phyloP scores from a whole-genome alignment of 2,797 vertebrate genomes.

The Epinephelus awoara region DNA sequence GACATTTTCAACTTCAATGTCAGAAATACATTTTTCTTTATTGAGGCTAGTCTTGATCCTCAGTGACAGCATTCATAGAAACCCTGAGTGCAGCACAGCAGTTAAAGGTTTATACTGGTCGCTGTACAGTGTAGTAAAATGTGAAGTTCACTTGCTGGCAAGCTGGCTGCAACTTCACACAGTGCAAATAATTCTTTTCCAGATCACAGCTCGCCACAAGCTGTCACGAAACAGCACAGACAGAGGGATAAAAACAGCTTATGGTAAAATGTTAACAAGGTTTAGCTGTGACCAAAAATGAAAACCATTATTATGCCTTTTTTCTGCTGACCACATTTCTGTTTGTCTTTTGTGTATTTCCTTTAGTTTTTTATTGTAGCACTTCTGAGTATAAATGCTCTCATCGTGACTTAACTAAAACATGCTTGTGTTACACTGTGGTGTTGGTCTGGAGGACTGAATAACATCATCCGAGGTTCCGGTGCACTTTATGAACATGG shows the following conservation, averaged over 20 bases:
- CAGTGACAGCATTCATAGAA: neutral
- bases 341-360: neutral
- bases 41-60: neutral
- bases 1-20: conserved; percentile 15
- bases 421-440: conserved; percentile 2
- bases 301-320: neutral
- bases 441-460: conserved; percentile 26
- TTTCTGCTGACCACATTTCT: neutral
- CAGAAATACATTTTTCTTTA: conserved; percentile 8
- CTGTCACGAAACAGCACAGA: neutral
- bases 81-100: conserved; percentile 3
- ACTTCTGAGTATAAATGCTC: neutral
- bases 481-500: conserved; percentile 21
- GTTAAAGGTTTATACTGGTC: neutral
- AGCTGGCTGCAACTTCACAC: conserved; percentile 2
- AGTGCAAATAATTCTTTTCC: neutral
- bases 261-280: conserved; percentile 1
- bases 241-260: conserved; percentile 8
- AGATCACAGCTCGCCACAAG: neutral
- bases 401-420: conserved; percentile 1
- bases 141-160: neutral
- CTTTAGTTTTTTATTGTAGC: neutral
- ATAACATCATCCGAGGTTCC: conserved; percentile 11
- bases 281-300: conserved; percentile 9
- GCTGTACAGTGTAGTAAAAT: neutral